A percentile compares a stretch with the other conserved stretches of the same genome.
These are phyloP conservation scores for Cosmia pyralina DNA, from an alignment of 2,888 invertebrate species.

Conservation along the genomic window DNA sequence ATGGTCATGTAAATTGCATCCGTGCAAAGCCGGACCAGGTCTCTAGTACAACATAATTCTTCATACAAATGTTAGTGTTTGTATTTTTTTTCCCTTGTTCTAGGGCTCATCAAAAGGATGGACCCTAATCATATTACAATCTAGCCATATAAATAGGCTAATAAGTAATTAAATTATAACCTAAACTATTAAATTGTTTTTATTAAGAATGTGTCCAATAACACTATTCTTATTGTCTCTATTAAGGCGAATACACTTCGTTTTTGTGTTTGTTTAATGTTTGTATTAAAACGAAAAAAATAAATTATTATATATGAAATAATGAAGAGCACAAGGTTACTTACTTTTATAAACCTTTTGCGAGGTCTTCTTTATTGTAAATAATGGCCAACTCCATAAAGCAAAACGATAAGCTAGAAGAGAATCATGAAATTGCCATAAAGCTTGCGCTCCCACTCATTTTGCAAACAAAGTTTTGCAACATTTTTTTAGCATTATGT, in stretches of 20 bases:
- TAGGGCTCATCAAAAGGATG: no score
- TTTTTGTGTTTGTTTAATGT: no score
- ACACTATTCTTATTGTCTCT: no score
- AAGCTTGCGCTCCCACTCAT: neutral
- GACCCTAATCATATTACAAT: no score
- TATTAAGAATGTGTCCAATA: no score
- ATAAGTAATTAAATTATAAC: no score
- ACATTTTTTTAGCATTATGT: neutral
- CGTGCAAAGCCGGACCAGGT: rapidly evolving
- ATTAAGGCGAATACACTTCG: no score
- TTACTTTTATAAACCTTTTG: neutral
- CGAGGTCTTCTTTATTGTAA: neutral
- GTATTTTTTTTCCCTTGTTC: no score
- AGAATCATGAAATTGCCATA: no score
- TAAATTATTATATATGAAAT: neutral
- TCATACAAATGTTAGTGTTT: neutral
- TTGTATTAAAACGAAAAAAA: neutral
- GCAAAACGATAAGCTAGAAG: neutral
- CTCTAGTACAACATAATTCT: neutral
- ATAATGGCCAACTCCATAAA: neutral
- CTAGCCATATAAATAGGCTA: no score
- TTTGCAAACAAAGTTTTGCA: neutral
- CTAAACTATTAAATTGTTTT: no score
- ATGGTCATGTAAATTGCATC: no score
- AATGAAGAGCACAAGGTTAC: neutral